Percentiles rank a stretch among this genome's conserved stretches.
phyloP scores from a whole-genome alignment of 1,140 invertebrate species.

The Ceratina japonica region DNA sequence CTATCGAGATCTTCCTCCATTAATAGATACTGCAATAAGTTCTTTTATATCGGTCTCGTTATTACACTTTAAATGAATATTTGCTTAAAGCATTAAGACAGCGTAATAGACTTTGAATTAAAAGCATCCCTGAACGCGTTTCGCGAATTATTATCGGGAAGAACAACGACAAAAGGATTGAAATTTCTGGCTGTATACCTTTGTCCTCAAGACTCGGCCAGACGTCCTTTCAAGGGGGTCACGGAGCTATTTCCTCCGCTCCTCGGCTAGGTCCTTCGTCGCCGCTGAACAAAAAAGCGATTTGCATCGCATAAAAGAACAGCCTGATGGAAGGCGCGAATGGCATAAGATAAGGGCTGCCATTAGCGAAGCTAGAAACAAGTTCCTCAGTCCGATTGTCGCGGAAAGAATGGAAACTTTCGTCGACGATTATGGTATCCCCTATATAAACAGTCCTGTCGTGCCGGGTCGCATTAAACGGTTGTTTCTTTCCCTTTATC shows the following conservation, averaged over 20 bases:
- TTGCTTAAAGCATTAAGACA: slow-evolving; percentile 40
- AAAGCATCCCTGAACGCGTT: slow-evolving; percentile 51
- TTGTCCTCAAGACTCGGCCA: slow-evolving; percentile 33
- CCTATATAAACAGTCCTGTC: slow-evolving; percentile 18
- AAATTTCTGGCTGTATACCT: slow-evolving; percentile 40
- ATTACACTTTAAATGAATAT: not conserved
- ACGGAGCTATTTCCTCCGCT: slow-evolving; percentile 54
- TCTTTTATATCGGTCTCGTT: not conserved
- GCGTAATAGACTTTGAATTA: slow-evolving; percentile 32
- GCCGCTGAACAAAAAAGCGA: slow-evolving; percentile 56
- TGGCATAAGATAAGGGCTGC: slow-evolving; percentile 48
- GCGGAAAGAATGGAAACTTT: slow-evolving; percentile 32
- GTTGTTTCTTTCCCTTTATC: not conserved
- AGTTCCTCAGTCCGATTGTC: slow-evolving; percentile 34
- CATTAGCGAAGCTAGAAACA: slow-evolving; percentile 58
- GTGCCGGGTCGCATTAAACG: slow-evolving; percentile 2
- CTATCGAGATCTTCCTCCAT: not conserved
- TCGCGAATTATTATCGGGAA: slow-evolving; percentile 57
- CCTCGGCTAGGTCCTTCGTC: slow-evolving; percentile 37
- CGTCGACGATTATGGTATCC: slow-evolving; percentile 13
- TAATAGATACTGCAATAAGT: slow-evolving; percentile 18
- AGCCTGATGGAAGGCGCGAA: slow-evolving; percentile 55
- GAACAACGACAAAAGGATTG: slow-evolving; percentile 47
- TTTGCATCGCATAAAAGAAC: slow-evolving; percentile 63
- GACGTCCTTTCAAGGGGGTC: slow-evolving; percentile 48